A percentile compares a stretch with the other conserved stretches of the same genome.
These are phyloP conservation scores for Vanacampus margaritifer DNA, from an alignment of 2,113 vertebrate genomes.

Conservation along the genomic window DNA sequence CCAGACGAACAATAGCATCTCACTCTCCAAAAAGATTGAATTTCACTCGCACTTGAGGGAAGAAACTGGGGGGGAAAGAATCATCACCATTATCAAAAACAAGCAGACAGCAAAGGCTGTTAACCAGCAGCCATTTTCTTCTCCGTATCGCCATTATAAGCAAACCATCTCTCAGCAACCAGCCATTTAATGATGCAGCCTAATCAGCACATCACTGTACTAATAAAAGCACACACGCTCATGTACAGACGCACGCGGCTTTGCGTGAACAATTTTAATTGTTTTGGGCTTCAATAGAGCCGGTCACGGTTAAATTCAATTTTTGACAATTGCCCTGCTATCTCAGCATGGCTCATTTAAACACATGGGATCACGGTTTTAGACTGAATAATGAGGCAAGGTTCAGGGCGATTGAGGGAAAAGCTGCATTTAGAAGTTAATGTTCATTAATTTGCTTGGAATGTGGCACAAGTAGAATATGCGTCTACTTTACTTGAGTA, in stretches of 20 bases:
- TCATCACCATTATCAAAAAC: conserved; percentile 55
- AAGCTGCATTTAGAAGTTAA: conserved; percentile 32
- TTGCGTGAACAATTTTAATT: conserved; percentile 26
- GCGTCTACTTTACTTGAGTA: no score
- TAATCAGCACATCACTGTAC: conserved; percentile 37
- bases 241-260: conserved; percentile 6
- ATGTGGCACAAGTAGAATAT: conserved; percentile 5
- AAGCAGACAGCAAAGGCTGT: conserved; percentile 41
- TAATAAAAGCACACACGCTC: conserved; percentile 31
- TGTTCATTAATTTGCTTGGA: conserved; percentile 35
- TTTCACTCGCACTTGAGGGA: conserved; percentile 42
- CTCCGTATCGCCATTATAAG: conserved; percentile 39
- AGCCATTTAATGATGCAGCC: conserved; percentile 30
- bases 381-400: conserved; percentile 40
- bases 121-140: conserved; percentile 47
- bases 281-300: conserved; percentile 27
- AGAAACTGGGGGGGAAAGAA: conserved; percentile 38
- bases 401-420: conserved; percentile 23
- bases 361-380: conserved; percentile 33
- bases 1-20: conserved; percentile 51
- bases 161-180: conserved; percentile 27
- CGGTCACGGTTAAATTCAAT: conserved; percentile 46
- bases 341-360: conserved; percentile 35
- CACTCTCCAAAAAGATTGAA: conserved; percentile 36
- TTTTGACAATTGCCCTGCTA: conserved; percentile 44